Base-by-base conservation (phyloP, 2,797 vertebrate genomes). In the Argentina silus region DNA sequence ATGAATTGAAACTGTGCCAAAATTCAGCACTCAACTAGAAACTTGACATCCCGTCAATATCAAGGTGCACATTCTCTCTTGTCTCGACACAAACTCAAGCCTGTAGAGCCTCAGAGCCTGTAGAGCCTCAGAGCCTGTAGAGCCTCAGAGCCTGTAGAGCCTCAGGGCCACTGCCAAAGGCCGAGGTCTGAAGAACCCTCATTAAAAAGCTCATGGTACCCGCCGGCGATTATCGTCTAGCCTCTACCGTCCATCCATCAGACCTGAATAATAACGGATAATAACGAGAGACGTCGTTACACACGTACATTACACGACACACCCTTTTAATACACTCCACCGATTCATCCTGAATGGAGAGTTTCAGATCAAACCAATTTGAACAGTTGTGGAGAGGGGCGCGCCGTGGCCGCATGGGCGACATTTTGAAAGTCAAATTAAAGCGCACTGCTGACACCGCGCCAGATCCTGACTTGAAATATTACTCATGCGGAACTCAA, bases 1-100 rank as follows among this genome's bases (percentile, higher is more conserved):
- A 92, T 83, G 79, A 88, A 90, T 80, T 77, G 76, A 87, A 85
- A 87, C 85, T 90, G 88, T 92, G 91, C 86, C 87, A 87, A 82
- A 66, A 83, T 79, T 55, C 78, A 80, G 89, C 84, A 85, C 89
- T 79, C 72, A 4, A 61, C 75, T 69, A 36, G 66, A 75, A 87
- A 87, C 78, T 81, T 78, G 76, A 87, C 86, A 87, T 88, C 88
- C 85, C 86, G 74, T 88, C 88, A 73, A 84, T 83, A 87, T 85
- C 89, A 91, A 92, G 87, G 89, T 91, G 88, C 90, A 85, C 87
- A 89, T 82, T 85, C 85, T 27, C 66, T 55, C 85, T 83, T 76
- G 70, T 55, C 85, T 83, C 76, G 70, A 78, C 48, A 87, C 75
- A 84, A 77, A 68, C 57, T 21, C 17, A 15, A 27, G 64, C 27